Conservation (phyloP, 2,797 vertebrate species). For the Lagothrix lagotricha region DNA sequence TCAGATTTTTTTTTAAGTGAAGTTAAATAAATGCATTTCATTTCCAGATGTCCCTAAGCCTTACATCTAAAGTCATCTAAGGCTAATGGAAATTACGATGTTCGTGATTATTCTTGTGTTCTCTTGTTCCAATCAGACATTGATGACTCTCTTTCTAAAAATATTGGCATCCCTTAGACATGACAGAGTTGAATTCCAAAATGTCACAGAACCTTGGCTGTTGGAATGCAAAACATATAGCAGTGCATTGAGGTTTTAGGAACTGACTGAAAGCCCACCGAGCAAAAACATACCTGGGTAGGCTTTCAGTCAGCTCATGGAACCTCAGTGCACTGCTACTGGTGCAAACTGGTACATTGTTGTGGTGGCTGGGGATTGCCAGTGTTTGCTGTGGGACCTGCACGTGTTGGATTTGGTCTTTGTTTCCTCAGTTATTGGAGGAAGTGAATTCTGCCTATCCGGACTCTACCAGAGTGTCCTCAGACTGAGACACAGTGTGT, state of each 20-base stretch:
- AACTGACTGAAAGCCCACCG: too few species aligned
- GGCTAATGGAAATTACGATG: neutral
- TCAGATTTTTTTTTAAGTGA: neutral
- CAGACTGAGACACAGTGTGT: neutral
- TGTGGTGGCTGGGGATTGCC: neutral
- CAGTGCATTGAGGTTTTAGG: neutral
- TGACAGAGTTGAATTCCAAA: neutral
- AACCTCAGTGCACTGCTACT: neutral
- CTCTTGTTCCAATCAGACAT: neutral
- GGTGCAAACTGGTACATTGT: neutral
- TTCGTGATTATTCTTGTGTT: neutral
- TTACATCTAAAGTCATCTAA: neutral
- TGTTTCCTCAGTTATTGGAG: neutral
- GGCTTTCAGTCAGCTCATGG: neutral
- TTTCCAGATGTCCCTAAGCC: neutral
- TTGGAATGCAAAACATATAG: neutral
- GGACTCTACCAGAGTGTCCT: neutral
- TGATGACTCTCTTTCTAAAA: neutral
- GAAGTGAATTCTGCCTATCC: neutral
- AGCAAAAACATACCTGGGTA: neutral
- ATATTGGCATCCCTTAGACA: neutral
- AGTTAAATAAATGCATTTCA: neutral
- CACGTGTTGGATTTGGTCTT: neutral
- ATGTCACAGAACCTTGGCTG: neutral
- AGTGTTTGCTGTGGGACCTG: neutral